Base-by-base conservation (phyloP, 1,140 invertebrate genomes). In the Musca vetustissima region DNA sequence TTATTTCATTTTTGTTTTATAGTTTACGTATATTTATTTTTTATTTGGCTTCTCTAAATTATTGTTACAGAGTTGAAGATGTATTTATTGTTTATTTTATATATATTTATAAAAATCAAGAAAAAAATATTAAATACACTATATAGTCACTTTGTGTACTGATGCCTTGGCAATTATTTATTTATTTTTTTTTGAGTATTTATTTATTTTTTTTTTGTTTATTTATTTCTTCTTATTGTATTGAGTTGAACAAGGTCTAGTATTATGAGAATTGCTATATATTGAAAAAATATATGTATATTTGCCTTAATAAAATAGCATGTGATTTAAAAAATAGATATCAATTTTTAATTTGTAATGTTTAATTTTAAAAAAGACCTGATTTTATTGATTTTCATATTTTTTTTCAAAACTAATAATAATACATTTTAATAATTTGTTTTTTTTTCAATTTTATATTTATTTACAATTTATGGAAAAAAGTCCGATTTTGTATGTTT, bases 1-100 rank as follows among this genome's bases (percentile, higher is more conserved):
- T 28, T 8, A 4, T 8, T 28, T 8, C 28, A 43, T 28, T 57
- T 57, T 55, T 55, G 24, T 14, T 15, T 57, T 57, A 43, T 43
- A 43, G 7, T 36, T 61, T 61, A 61, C 57, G 25, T 61, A 61
- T 61, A n/a, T 36, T n/a, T n/a, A n/a, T n/a, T 57, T 57, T 61
- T 59, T 61, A 61, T 61, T 61, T 61, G 57, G 57, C 57, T 61
- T 61, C 19, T 61, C 57, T 61, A 61, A 61, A 61, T 61, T 61
- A 61, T 61, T 61, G 57, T 61, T 61, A 61, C 57, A 43, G 53
- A 43, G 36, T 43, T 43, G 36, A 43, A 43, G 13, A 43, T 43
- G 13, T 57, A 57, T 57, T 55, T 22, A 15, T 24, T 57, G 15
- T 24, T 61, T 17, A 8, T 19, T 61, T 61, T 36, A 43, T 61